These are phyloP conservation scores for Gonioctena quinquepunctata DNA, from an alignment of 1,140 invertebrate genomes.

Conservation along the genomic window DNA sequence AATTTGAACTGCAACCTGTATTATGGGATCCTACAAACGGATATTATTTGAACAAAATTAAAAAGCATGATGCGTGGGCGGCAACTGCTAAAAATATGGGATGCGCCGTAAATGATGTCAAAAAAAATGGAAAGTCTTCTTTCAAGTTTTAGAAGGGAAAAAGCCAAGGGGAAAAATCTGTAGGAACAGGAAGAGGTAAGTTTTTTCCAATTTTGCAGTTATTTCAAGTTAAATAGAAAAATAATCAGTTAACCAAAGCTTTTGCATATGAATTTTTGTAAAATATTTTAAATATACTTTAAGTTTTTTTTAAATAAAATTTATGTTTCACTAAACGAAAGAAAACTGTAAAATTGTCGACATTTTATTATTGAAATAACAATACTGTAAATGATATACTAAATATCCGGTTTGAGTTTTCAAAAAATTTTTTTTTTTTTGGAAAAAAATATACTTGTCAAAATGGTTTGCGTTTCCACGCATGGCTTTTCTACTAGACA, in stretches of 20 bases:
- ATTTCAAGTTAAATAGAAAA: no score
- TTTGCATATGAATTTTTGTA: no score
- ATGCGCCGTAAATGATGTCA: background rate
- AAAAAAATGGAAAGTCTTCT: background rate
- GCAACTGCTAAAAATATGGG: background rate
- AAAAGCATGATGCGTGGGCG: conserved; percentile 2
- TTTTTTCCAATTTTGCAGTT: background rate
- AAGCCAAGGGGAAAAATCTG: background rate
- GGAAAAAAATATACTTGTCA: conserved; percentile 20
- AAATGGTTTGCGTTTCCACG: conserved; percentile 24
- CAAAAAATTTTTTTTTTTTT: background rate
- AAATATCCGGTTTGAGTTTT: background rate
- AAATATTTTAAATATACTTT: background rate
- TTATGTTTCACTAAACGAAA: no score
- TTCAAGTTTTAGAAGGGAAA: background rate
- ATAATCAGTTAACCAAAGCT: no score
- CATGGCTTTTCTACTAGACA: conserved; percentile 19
- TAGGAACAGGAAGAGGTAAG: background rate
- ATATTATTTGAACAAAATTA: background rate
- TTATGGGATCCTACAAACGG: background rate
- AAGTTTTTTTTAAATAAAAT: no score
- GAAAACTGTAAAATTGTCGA: background rate
- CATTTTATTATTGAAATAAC: background rate
- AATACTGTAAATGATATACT: background rate
- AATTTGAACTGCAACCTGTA: background rate